Evolutionary conservation across 1,140 invertebrate species (phyloP), one percentile per base, ranked within the genome.

Genomic region (Psilanteris sp.): DNA sequence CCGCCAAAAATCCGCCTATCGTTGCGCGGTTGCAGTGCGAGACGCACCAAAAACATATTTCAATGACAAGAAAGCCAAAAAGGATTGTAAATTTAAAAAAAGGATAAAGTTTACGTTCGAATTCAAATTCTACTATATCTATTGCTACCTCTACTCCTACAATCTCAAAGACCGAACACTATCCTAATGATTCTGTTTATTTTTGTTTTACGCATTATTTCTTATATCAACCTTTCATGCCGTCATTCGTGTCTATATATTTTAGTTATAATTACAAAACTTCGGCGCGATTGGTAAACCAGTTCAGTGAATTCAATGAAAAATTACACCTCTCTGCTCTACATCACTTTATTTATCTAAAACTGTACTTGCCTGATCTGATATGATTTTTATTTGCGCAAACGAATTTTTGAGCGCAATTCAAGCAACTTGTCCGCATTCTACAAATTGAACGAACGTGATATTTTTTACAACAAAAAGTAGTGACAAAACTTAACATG

Each of bases 1-100:
- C 87, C 83, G 87, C 87, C 87, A 89, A 86, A 87, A 86, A 83
- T 86, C 73, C 79, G 50, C 61, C 59, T 64, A 68, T 66, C 31
- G 48, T 48, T 75, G 71, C 81, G 82, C 77, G 76, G 74, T 82
- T 81, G 66, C 78, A 81, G 78, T 81, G 80, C 80, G 76, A 81
- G 77, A 82, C 76, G 77, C 78, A 74, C 75, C 77, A 36, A 64
- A 78, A 71, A 44, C 70, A 72, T 78, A 70, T 57, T 64, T 67
- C 37, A 73, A 48, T 27, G 52, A 74, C 62, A 41, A 34, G 22
- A 77, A 74, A 13, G 13, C 22, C 41, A 37, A 43, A 41, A 37
- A 39, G 44, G 44, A 48, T 37, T 48, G 11, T 26, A 44, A 50
- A 34, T 22, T 4, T 43, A 59, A 26, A 43, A 36, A 59, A 67